Evolutionary conservation across 2,113 vertebrate genomes (phyloP), one percentile per base, ranked within the genome.

Genomic region (Synodontis membranacea): DNA sequence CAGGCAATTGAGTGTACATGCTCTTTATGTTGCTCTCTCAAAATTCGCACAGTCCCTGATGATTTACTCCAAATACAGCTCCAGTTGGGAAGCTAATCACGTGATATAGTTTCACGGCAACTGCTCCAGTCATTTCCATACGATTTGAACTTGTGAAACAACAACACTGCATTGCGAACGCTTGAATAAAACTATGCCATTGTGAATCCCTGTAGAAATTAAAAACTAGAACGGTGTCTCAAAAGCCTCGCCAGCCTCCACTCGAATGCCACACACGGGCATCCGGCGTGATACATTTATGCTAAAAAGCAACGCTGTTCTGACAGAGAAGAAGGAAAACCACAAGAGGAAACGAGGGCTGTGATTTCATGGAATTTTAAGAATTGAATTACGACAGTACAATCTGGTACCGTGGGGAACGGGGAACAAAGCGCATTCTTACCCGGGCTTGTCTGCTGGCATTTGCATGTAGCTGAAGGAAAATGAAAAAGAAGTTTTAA

Each of bases 401-500:
- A 84, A 83, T n/a, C 88, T 84, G 86, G 86, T 86, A 83, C 52
- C 56, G 31, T 75, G 50, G 79, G 80, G 82, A 85, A 70, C 66
- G 10, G 74, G 75, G 50, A 31, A 86, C 86, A 58, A 86, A 48
- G 85, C 83, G 28, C 88, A 81, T 74, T 62, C 72, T 78, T 84
- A 84, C 79, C 80, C 60, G 39, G 83, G 89, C 64, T 70, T 48
- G 86, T 82, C 78, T 70, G 70, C 80, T 50, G 76, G 68, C 83
- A 74, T 79, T 82, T 83, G 86, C 82, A 85, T 68, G 74, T 19
- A 82, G 86, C 46, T 86, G 86, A 90, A 89, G 83, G 84, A 91
- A 91, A 91, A n/a, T 48, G 23, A 90, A 85, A 91, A 79, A 92
- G n/a, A 87, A n/a, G n/a, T n/a, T n/a, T n/a, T n/a, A n/a, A n/a